phyloP scores from a whole-genome alignment of 2,113 vertebrate genomes.

The Percina caprodes region DNA sequence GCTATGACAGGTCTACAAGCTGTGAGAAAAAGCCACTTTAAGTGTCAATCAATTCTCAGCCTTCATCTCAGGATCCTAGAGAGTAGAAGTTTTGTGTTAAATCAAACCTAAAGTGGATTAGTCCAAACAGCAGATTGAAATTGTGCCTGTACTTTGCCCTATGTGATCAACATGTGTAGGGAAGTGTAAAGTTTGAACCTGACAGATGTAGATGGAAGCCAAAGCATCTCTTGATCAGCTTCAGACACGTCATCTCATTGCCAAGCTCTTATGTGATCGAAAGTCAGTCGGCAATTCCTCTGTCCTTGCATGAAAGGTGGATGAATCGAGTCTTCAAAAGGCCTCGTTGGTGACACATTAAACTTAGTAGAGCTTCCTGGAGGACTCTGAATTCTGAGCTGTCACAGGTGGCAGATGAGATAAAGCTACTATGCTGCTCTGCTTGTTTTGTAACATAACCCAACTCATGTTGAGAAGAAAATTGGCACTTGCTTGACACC shows the following conservation, averaged over 20 bases:
- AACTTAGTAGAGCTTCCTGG: constrained; percentile 67
- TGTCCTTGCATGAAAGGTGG: constrained; percentile 61
- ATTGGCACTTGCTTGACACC: constrained; percentile 69
- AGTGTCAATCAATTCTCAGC: constrained; percentile 63
- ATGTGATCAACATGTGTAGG: constrained; percentile 68
- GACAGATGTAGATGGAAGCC: constrained; percentile 69
- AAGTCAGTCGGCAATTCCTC: constrained; percentile 61
- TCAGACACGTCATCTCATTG: constrained; percentile 66
- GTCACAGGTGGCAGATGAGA: constrained; percentile 74
- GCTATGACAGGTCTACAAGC: constrained; percentile 46
- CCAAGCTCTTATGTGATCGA: constrained; percentile 62
- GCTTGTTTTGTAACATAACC: constrained; percentile 76
- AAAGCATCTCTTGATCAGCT: constrained; percentile 69
- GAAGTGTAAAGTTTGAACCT: constrained; percentile 73
- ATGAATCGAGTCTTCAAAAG: constrained; percentile 72
- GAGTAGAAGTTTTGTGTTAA: constrained; percentile 55
- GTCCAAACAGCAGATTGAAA: constrained; percentile 55
- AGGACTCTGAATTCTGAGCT: constrained; percentile 67
- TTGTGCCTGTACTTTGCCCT: constrained; percentile 54
- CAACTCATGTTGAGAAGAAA: constrained; percentile 65
- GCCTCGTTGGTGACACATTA: constrained; percentile 74
- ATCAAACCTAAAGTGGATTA: constrained; percentile 55
- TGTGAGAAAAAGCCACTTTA: constrained; percentile 57
- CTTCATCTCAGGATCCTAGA: constrained; percentile 50
- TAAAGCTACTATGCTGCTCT: constrained; percentile 69